phyloP scores from a whole-genome alignment of 2,888 invertebrate genomes.

The Cantharis flavilabris region DNA sequence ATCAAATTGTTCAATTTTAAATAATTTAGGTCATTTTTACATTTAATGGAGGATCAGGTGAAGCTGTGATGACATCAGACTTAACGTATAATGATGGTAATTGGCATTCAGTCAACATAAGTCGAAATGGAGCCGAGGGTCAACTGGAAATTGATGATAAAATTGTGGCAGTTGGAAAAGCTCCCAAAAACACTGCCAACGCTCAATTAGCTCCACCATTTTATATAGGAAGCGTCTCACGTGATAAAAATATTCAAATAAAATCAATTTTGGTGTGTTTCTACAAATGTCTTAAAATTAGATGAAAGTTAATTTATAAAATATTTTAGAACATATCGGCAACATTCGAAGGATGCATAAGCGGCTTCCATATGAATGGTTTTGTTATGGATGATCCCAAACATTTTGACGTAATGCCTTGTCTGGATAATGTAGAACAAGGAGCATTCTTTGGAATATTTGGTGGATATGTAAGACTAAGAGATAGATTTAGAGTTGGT shows the following conservation, averaged over 20 bases:
- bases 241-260: constrained; percentile 55
- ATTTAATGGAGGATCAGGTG: constrained; percentile 72
- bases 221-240: constrained; percentile 80
- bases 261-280: constrained; percentile 44
- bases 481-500: constrained; percentile 80
- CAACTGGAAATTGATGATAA: constrained; percentile 70
- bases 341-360: constrained; percentile 85
- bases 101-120: constrained; percentile 80
- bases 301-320: constrained; percentile 3
- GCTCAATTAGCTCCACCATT: constrained; percentile 72
- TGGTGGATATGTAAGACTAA: constrained; percentile 72
- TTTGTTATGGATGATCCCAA: constrained; percentile 66
- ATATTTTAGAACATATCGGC: constrained; percentile 53
- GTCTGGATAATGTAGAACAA: constrained; percentile 76
- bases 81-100: constrained; percentile 69
- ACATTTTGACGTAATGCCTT: constrained; percentile 71
- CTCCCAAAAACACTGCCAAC: constrained; percentile 39
- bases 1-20: background rate
- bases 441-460: constrained; percentile 85
- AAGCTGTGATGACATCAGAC: constrained; percentile 59
- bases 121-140: constrained; percentile 66
- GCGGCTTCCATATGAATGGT: constrained; percentile 74
- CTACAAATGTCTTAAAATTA: background rate
- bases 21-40: constrained; percentile 64
- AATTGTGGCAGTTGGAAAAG: constrained; percentile 45